These are phyloP conservation scores for Drosophila neonasuta DNA, from an alignment of 2,888 invertebrate genomes.

Conservation along the genomic window DNA sequence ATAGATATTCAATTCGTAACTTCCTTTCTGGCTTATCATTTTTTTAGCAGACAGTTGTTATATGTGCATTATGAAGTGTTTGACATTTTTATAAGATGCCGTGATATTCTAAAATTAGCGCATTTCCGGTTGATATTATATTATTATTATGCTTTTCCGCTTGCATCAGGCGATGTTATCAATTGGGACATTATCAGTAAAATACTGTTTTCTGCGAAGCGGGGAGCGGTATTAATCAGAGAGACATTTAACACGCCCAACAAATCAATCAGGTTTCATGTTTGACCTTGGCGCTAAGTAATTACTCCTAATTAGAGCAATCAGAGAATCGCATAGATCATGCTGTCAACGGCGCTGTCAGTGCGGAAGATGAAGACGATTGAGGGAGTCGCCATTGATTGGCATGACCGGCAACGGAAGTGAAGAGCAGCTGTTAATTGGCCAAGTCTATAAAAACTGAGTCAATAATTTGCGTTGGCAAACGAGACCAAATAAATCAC, in stretches of 20 bases:
- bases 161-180: conserved; percentile 32
- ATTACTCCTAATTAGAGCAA: conserved; percentile 59
- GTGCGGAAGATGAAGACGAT: not conserved
- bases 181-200: conserved; percentile 17
- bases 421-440: conserved; percentile 71
- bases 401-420: conserved; percentile 63
- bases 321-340: conserved; percentile 53
- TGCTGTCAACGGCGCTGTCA: conserved; percentile 47
- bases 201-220: conserved; percentile 2
- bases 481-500: conserved; percentile 62
- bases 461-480: conserved; percentile 51
- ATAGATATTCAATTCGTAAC: not conserved
- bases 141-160: conserved; percentile 14
- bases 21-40: not conserved
- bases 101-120: not conserved
- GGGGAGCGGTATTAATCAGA: conserved; percentile 23
- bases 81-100: no score
- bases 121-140: not conserved
- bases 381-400: conserved; percentile 35
- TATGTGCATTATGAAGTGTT: no score
- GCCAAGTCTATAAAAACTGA: conserved; percentile 65
- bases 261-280: conserved; percentile 57
- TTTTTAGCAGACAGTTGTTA: no score
- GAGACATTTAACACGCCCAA: conserved; percentile 9
- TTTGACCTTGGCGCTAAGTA: conserved; percentile 57